These are phyloP conservation scores for Scaptomyza caliginosa DNA, from an alignment of 2,888 invertebrate species.

Conservation along the genomic window DNA sequence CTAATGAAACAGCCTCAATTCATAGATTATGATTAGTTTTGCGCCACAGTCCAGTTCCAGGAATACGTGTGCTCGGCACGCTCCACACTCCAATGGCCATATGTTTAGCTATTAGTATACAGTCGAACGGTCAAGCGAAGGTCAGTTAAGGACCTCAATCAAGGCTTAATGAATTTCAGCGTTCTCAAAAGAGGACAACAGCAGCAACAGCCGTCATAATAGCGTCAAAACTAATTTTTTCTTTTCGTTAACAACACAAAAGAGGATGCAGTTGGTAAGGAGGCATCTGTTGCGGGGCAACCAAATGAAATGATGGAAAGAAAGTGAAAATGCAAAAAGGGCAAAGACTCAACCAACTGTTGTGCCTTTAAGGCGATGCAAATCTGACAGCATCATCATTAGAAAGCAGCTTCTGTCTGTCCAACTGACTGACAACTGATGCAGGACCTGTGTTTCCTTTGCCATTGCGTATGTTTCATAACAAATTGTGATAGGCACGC, in stretches of 20 bases:
- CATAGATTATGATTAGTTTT: slow-evolving; percentile 46
- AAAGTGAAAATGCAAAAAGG: slow-evolving; percentile 67
- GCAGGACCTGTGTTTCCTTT: slow-evolving; percentile 21
- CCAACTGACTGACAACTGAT: slow-evolving; percentile 76
- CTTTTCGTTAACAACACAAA: slow-evolving; percentile 55
- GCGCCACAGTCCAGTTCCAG: slow-evolving; percentile 42
- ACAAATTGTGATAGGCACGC: slow-evolving; percentile 70
- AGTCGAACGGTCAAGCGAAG: slow-evolving; percentile 34
- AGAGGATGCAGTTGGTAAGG: slow-evolving; percentile 16
- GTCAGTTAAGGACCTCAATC: slow-evolving; percentile 62
- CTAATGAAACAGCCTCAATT: slow-evolving; percentile 30
- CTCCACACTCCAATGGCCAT: slow-evolving; percentile 45
- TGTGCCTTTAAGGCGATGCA: slow-evolving; percentile 47
- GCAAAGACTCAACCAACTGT: slow-evolving; percentile 49
- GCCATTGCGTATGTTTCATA: slow-evolving; percentile 40
- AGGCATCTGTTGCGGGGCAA: slow-evolving; percentile 65
- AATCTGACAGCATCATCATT: slow-evolving; percentile 78
- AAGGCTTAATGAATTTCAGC: slow-evolving; percentile 42
- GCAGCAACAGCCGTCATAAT: slow-evolving; percentile 64
- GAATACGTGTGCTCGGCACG: slow-evolving; percentile 64
- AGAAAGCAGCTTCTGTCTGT: slow-evolving; percentile 29
- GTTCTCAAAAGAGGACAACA: slow-evolving; percentile 8
- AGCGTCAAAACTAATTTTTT: slow-evolving; percentile 77
- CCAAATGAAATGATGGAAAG: slow-evolving; percentile 62
- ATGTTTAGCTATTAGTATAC: slow-evolving; percentile 41